Base-by-base conservation (phyloP, 1,140 invertebrate species). In the Drosophila teissieri region DNA sequence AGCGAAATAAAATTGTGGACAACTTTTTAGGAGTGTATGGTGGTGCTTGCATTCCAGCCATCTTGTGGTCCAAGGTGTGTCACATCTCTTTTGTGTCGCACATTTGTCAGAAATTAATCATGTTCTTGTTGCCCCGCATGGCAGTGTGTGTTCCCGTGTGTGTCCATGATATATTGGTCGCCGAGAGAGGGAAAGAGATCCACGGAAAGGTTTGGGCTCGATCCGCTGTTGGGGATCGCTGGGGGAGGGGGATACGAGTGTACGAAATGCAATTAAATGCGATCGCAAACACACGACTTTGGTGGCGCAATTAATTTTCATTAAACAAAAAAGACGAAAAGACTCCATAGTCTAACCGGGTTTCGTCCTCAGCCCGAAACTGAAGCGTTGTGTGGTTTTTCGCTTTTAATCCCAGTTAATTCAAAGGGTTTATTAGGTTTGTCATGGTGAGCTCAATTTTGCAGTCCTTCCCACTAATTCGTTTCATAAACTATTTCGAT, bases 41-140 rank as follows among this genome's bases (percentile, higher is more conserved):
- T 27, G 37, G 42, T 56, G 67, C 40, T 55, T 70, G 67, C 67
- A 69, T 52, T 65, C 68, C 82, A 64, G 82, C 82, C 82, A 86
- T 86, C 82, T 86, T 86, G 82, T 72, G 74, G 77, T 72, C 45
- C 78, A 62, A 88, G 84, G 83, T 86, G 83, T 91, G 86, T 90
- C 86, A 90, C 86, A 90, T 86, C 82, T 90, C 79, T 79, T 89
- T 89, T 89, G 79, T 89, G 79, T 83, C 76, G 86, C 76, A 90
- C 88, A 90, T 90, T 90, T 90, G 86, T 90, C 86, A 90, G 79
- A 90, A 88, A 90, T 90, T 90, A 90, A 91, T 90, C 86, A 90
- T 90, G 86, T 65, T 78, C 81, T 82, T 86, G 78, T 90, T 70
- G 67, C 82, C 82, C 74, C 60, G 58, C 54, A 49, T 76, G 64